Evolutionary conservation across 2,113 vertebrate species (phyloP), one percentile per base, ranked within the genome.

Genomic region (Cyanistes caeruleus): DNA sequence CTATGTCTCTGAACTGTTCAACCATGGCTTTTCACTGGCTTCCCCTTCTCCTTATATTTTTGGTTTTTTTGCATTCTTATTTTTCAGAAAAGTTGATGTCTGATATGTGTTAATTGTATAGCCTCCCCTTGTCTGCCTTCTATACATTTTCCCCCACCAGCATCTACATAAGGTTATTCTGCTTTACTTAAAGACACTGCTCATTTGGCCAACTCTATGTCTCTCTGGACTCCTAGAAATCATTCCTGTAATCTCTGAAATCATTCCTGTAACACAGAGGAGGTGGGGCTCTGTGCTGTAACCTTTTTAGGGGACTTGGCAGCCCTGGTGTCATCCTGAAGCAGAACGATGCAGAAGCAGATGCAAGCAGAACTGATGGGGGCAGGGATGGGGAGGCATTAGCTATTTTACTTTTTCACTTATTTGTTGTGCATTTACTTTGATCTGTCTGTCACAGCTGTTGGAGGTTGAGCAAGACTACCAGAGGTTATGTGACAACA

Each of bases 201-300:
- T 52, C 13, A 35, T 9, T 51, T 75, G 17, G 31, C 15, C 15
- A 60, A 8, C 14, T 53, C 19, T 28, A 27, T 35, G 13, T 79
- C 43, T 35, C 20, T 44, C 55, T 25, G 33, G 27, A 76, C 35
- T 58, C 14, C 33, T 63, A 44, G 20, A 69, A 75, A 39, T 55
- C 3, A 35, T 30, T 73, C 3, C 4, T 49, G 24, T 48, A 39
- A 56, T 43, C 43, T 43, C 43, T 43, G 20, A 69, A 75, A 39
- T 49, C 3, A 33, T 30, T 73, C 3, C 4, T 49, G 24, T 49
- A 53, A 56, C 0, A 3, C 28, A 53, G n/a, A 5, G 33, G 6
- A 3, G 6, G 8, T 3, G 2, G 15, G 5, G 5, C 48, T 73
- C 49, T 69, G 12, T 72, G 13, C 10, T 74, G 24, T 33, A 63